A percentile compares a stretch with the other conserved stretches of the same genome.
phyloP scores from a whole-genome alignment of 2,888 invertebrate genomes.

The Actias luna region DNA sequence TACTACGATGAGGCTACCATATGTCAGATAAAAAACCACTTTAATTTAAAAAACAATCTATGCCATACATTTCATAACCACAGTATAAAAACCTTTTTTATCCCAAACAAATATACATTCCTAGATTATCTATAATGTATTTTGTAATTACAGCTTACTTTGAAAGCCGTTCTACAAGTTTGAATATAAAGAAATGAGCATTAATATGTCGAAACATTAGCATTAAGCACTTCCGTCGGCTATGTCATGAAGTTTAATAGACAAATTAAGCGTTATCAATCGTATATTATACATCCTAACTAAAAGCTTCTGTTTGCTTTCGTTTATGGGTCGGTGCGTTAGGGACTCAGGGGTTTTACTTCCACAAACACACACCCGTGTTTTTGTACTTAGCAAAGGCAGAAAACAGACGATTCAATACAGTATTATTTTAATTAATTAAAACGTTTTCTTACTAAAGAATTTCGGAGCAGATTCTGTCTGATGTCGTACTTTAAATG shows the following conservation, averaged over 20 bases:
- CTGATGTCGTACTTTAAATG: no score
- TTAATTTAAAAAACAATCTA: no score
- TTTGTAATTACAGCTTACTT: background rate
- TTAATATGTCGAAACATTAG: background rate
- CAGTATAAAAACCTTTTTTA: no score
- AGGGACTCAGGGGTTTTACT: slow-evolving; percentile 25
- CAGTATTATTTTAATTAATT: slow-evolving; percentile 8
- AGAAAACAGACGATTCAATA: slow-evolving; percentile 9
- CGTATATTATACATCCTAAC: slow-evolving; percentile 29
- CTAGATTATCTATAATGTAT: background rate
- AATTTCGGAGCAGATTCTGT: no score
- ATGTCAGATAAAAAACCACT: no score
- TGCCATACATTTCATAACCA: no score
- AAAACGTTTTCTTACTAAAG: background rate
- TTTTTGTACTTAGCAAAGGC: background rate
- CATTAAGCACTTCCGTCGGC: slow-evolving; percentile 10
- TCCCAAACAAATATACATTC: background rate
- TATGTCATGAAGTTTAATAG: slow-evolving; percentile 22
- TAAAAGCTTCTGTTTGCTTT: slow-evolving; percentile 42
- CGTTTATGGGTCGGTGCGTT: slow-evolving; percentile 37
- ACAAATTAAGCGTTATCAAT: slow-evolving; percentile 36
- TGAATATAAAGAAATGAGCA: background rate
- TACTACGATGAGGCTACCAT: no score
- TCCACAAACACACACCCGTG: slow-evolving; percentile 16
- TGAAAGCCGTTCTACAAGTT: background rate